phyloP scores from a whole-genome alignment of 2,888 invertebrate genomes.

The Pemphredon lugubris region DNA sequence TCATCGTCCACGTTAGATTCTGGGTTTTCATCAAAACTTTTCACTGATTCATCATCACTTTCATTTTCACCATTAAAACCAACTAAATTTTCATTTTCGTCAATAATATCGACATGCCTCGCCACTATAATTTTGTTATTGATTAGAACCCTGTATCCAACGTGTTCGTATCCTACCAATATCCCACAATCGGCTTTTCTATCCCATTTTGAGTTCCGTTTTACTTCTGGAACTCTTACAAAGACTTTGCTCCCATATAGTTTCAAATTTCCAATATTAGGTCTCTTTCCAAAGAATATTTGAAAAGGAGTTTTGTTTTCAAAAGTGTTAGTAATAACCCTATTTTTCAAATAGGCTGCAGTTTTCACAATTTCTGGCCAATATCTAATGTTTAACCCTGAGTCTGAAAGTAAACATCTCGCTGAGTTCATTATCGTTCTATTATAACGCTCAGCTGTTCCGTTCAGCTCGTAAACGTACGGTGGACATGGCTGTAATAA shows the following conservation, averaged over 20 bases:
- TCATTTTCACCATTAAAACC: slow-evolving; percentile 13
- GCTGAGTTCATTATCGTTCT: slow-evolving; percentile 1
- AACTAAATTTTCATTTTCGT: slow-evolving; percentile 15
- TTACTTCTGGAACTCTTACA: slow-evolving; percentile 8
- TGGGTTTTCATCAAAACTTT: not conserved
- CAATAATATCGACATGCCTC: slow-evolving; percentile 25
- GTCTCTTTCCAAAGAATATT: slow-evolving; percentile 6
- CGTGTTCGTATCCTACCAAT: slow-evolving; percentile 15
- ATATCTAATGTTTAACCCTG: not conserved
- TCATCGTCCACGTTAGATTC: not conserved
- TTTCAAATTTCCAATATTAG: slow-evolving; percentile 19
- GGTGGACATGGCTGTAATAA: not conserved
- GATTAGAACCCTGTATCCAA: slow-evolving; percentile 25
- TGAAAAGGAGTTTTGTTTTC: slow-evolving; percentile 6
- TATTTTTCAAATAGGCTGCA: slow-evolving; percentile 21
- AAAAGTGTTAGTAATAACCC: not conserved
- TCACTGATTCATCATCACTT: not conserved
- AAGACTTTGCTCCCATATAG: slow-evolving; percentile 23
- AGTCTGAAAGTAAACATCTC: not conserved
- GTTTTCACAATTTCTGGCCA: slow-evolving; percentile 10
- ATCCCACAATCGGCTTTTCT: slow-evolving; percentile 9
- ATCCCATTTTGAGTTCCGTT: slow-evolving; percentile 20
- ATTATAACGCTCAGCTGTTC: slow-evolving; percentile 7
- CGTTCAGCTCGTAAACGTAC: not conserved
- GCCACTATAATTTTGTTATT: slow-evolving; percentile 27